phyloP scores from a whole-genome alignment of 37 sponge, comb jelly and placozoan genomes.

The Cliona cf. orientalis region DNA sequence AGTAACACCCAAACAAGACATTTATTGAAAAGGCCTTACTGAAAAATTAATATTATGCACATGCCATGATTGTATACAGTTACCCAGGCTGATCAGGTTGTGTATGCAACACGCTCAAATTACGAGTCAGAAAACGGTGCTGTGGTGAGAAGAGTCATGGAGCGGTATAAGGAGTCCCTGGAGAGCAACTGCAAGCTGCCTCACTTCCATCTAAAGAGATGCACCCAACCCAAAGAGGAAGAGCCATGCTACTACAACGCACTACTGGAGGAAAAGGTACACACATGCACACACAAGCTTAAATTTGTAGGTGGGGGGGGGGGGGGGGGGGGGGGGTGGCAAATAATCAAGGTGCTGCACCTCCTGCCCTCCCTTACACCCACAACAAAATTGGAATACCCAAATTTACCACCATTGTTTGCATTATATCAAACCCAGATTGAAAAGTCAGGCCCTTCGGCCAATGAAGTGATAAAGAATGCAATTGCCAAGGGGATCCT shows the following conservation, averaged over 20 bases:
- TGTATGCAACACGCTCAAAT: conserved; percentile 29
- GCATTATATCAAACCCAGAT: background rate
- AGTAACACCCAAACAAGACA: too few species aligned
- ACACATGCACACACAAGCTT: background rate
- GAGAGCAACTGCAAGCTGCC: background rate
- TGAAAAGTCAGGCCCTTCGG: conserved; percentile 2
- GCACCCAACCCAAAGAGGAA: background rate
- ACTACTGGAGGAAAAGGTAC: background rate
- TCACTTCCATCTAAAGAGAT: background rate
- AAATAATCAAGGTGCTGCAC: too few species aligned
- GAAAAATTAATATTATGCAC: too few species aligned
- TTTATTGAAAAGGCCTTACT: background rate
- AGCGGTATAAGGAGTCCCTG: background rate
- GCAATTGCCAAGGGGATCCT: conserved; percentile 61
- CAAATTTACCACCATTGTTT: background rate
- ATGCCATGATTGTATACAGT: too few species aligned
- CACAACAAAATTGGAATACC: too few species aligned
- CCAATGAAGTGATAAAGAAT: conserved; percentile 50
- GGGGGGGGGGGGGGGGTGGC: too few species aligned
- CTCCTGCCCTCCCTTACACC: too few species aligned
- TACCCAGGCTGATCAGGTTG: conserved; percentile 8
- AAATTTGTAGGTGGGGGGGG: too few species aligned
- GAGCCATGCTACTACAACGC: background rate
- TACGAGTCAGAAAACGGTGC: conserved; percentile 7
- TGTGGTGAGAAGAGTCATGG: conserved; percentile 3